Conservation (phyloP, 2,797 vertebrate genomes). For the Sphenodon punctatus region DNA sequence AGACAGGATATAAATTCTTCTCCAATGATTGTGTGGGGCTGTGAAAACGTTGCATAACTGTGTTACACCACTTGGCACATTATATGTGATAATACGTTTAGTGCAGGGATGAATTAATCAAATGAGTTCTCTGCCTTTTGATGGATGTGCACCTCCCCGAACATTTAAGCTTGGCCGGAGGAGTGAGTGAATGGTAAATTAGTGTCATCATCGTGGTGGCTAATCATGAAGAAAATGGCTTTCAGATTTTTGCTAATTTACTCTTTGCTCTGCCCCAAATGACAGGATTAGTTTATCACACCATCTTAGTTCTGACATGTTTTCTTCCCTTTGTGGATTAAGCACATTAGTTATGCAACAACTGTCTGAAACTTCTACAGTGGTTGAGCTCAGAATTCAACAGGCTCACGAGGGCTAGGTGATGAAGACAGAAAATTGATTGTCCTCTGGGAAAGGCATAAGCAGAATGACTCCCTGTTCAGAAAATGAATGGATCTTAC, state of each 20-base stretch:
- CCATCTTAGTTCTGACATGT: background rate
- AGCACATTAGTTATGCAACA: conserved; percentile 15
- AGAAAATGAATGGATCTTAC: background rate
- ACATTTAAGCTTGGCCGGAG: conserved; percentile 23
- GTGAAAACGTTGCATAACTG: background rate
- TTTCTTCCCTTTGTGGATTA: conserved; percentile 16
- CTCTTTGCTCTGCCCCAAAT: conserved; percentile 35
- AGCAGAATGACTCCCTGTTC: background rate
- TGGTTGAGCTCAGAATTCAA: background rate
- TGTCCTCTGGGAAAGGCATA: background rate
- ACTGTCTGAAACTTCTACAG: background rate
- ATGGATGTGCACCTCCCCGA: conserved; percentile 30
- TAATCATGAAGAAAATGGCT: conserved; percentile 60
- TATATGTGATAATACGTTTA: conserved; percentile 4
- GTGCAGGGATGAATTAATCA: background rate
- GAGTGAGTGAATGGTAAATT: conserved; percentile 28
- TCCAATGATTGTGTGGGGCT: conserved; percentile 14
- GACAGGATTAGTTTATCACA: conserved; percentile 35
- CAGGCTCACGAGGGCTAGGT: background rate
- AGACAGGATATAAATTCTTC: conserved; percentile 25
- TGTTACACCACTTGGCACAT: background rate
- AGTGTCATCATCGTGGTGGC: conserved; percentile 18
- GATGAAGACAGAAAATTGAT: background rate
- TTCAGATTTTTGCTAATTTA: conserved; percentile 59
- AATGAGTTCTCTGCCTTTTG: conserved; percentile 11